Evolutionary conservation across 2,888 invertebrate species (phyloP).

Genomic region (Oasisia sp.): DNA sequence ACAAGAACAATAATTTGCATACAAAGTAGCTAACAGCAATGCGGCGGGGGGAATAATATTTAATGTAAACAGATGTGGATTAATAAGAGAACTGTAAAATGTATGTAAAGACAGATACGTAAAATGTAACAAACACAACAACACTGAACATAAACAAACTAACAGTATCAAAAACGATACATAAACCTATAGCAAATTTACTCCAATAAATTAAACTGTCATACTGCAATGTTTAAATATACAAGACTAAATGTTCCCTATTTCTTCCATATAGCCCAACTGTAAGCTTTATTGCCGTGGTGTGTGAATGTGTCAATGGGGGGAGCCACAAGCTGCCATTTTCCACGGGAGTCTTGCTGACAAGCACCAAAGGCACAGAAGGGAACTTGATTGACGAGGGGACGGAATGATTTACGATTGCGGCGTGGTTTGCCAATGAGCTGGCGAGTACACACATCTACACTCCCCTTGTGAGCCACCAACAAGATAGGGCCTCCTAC

Average conservation of each 20-base stretch:
- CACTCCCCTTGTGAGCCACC: conserved; percentile 89
- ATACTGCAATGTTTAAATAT: background rate
- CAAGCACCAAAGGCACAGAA: conserved; percentile 78
- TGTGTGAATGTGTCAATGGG: conserved; percentile 78
- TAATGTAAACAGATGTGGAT: no score
- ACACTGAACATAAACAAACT: no score
- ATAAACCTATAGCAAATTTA: background rate
- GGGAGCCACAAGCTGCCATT: conserved; percentile 79
- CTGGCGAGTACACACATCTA: conserved; percentile 85
- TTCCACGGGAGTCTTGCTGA: conserved; percentile 48
- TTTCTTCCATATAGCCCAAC: conserved; percentile 39
- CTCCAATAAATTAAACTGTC: background rate
- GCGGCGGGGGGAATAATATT: background rate
- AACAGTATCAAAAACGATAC: no score
- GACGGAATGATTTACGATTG: conserved; percentile 74
- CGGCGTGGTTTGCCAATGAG: conserved; percentile 76
- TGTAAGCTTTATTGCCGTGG: conserved; percentile 27
- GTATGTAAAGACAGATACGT: background rate
- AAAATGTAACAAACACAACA: no score
- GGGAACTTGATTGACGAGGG: conserved; percentile 81
- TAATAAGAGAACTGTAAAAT: background rate
- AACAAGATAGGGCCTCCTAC: conserved; percentile 84
- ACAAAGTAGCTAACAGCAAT: background rate
- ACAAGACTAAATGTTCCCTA: background rate
- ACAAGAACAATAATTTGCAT: background rate